Conservation (phyloP, 2,113 vertebrate genomes). For the Elachura formosa region DNA sequence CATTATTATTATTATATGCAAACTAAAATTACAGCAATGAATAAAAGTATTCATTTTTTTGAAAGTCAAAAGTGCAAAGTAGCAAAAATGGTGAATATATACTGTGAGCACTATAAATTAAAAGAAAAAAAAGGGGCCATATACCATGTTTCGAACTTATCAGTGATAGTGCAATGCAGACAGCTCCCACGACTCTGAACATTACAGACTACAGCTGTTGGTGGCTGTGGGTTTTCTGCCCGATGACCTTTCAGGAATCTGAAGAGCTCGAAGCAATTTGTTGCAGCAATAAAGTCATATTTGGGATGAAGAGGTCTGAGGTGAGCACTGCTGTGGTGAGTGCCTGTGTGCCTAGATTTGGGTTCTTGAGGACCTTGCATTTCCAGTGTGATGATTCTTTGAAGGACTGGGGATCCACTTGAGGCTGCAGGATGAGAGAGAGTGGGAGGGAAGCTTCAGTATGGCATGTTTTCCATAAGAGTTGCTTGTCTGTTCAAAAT, state of each 20-base stretch:
- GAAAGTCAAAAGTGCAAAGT: neutral
- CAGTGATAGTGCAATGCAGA: conserved; percentile 28
- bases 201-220: conserved; percentile 47
- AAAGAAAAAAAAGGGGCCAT: neutral
- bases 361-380: neutral
- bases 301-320: neutral
- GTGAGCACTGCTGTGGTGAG: neutral
- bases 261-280: neutral
- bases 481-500: neutral
- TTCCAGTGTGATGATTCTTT: neutral
- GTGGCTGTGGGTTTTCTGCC: neutral
- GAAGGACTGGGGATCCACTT: neutral
- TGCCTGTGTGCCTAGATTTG: neutral
- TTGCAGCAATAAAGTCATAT: neutral
- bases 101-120: neutral
- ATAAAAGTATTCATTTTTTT: neutral
- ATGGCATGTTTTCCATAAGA: neutral
- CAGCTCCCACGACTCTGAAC: conserved; percentile 12
- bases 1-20: neutral
- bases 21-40: neutral
- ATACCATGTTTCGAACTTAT: neutral
- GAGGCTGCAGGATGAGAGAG: neutral
- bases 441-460: neutral
- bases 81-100: neutral
- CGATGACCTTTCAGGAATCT: neutral